phyloP scores from a whole-genome alignment of 23 tunicate genomes.

The Halocynthia roretzi region DNA sequence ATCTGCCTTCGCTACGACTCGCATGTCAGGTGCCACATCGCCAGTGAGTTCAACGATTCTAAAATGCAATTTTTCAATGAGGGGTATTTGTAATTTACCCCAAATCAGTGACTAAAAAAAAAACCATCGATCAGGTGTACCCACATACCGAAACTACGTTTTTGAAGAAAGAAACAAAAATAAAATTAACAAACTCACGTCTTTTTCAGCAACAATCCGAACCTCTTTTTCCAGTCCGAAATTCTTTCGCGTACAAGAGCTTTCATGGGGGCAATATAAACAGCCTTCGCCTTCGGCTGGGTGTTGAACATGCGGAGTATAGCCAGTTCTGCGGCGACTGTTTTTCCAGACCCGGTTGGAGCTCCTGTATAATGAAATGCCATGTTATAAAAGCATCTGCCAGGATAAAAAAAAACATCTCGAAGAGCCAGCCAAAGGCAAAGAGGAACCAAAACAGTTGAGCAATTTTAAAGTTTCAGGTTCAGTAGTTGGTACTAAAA shows the following conservation, averaged over 20 bases:
- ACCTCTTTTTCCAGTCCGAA: slow-evolving; percentile 80
- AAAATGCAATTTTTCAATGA: neutral
- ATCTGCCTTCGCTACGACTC: slow-evolving; percentile 83
- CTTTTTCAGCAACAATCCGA: slow-evolving; percentile 42
- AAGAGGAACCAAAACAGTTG: no score
- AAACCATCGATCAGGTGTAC: no score
- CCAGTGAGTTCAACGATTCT: slow-evolving; percentile 96
- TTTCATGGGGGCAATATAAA: slow-evolving; percentile 94
- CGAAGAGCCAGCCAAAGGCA: no score
- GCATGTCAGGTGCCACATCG: slow-evolving; percentile 93
- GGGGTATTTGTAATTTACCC: no score
- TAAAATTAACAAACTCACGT: slow-evolving; percentile 28
- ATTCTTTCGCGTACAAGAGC: slow-evolving; percentile 94
- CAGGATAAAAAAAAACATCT: no score
- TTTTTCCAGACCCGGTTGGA: slow-evolving; percentile 97
- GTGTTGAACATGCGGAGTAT: slow-evolving; percentile 73
- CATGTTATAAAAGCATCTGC: no score
- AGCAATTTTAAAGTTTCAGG: no score
- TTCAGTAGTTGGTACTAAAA: no score
- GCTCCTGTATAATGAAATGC: slow-evolving; percentile 46
- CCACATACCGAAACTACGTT: no score
- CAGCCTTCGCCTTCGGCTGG: slow-evolving; percentile 87
- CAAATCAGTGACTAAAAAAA: no score
- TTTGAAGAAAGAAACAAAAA: no score
- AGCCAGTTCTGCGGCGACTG: slow-evolving; percentile 84